phyloP scores from a whole-genome alignment of 2,888 invertebrate genomes.

The Idaea biselata region DNA sequence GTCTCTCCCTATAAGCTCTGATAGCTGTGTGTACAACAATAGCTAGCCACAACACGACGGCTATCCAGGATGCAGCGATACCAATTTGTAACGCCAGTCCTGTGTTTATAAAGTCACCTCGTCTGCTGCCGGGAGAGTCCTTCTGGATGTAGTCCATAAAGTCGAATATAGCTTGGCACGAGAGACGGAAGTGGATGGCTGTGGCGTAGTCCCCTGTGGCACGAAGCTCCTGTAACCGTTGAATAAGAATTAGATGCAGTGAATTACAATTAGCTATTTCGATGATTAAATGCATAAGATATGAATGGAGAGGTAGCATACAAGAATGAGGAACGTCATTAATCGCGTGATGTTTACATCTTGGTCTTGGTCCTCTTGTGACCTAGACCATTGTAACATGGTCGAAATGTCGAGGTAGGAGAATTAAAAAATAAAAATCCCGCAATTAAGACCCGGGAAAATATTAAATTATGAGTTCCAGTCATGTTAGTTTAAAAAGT shows the following conservation, averaged over 20 bases:
- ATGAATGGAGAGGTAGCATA: too few species aligned
- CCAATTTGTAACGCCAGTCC: slow-evolving; percentile 85
- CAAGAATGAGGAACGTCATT: too few species aligned
- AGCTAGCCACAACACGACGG: slow-evolving; percentile 78
- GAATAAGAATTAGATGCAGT: not conserved
- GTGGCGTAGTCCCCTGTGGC: slow-evolving; percentile 80
- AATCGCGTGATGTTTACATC: too few species aligned
- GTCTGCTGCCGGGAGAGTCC: slow-evolving; percentile 82
- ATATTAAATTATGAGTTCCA: too few species aligned
- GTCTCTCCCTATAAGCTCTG: slow-evolving; percentile 71
- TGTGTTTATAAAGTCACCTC: slow-evolving; percentile 86
- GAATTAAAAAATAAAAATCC: too few species aligned
- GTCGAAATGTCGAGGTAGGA: too few species aligned
- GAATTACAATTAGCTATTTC: not conserved
- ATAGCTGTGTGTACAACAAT: slow-evolving; percentile 76
- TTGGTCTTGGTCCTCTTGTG: too few species aligned
- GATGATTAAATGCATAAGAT: not conserved
- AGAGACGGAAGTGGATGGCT: slow-evolving; percentile 83
- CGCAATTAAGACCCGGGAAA: too few species aligned
- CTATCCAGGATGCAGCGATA: slow-evolving; percentile 82
- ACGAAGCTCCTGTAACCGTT: slow-evolving; percentile 57
- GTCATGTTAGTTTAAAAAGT: too few species aligned
- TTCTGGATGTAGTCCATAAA: slow-evolving; percentile 92
- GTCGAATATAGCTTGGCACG: slow-evolving; percentile 88
- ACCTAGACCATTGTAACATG: too few species aligned